A percentile compares a stretch with the other conserved stretches of the same genome.
Evolutionary conservation across 2,113 vertebrate genomes (phyloP).

Genomic region (Cnemophilus loriae): DNA sequence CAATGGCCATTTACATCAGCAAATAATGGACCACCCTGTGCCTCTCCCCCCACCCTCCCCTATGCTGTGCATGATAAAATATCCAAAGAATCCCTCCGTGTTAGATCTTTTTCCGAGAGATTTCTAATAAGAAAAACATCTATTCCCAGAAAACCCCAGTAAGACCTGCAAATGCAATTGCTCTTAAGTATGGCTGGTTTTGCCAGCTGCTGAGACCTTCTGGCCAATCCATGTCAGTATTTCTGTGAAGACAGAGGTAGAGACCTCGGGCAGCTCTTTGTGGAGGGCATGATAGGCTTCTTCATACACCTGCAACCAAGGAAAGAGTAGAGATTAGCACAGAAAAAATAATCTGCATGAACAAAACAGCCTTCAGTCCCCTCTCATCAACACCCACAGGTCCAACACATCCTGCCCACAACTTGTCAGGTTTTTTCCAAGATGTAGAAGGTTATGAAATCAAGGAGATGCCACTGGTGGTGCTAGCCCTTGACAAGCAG

Average conservation of each 20-base stretch:
- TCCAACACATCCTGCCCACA: not conserved
- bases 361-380: not conserved
- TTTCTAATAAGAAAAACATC: constrained; percentile 12
- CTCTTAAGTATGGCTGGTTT: constrained; percentile 52
- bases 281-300: constrained; percentile 91
- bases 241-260: constrained; percentile 82
- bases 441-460: not conserved
- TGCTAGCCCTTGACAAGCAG: not conserved
- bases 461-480: not conserved
- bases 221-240: constrained; percentile 84
- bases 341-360: not conserved
- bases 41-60: not conserved
- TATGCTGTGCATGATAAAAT: not conserved
- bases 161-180: not conserved
- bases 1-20: not conserved
- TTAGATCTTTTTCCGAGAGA: not conserved
- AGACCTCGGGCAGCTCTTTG: constrained; percentile 88
- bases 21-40: not conserved
- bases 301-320: constrained; percentile 82
- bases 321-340: not conserved
- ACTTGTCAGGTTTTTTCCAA: not conserved
- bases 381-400: not conserved
- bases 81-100: constrained; percentile 20
- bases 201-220: constrained; percentile 47
- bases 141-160: constrained; percentile 8